Evolutionary conservation across 2,797 vertebrate genomes (phyloP).

Genomic region (Helostoma temminkii): DNA sequence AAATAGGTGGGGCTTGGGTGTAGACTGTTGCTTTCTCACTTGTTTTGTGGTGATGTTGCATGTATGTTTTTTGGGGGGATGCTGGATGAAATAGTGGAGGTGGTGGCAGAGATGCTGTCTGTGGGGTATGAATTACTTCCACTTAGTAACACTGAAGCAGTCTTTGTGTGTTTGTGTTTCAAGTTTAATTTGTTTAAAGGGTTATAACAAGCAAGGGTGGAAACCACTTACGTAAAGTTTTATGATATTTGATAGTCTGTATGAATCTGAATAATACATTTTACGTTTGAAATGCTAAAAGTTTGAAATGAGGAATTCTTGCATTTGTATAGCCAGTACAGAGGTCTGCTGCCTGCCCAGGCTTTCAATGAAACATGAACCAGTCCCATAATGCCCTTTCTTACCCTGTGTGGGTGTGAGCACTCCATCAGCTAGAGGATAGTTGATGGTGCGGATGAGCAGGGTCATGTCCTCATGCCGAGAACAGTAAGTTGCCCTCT

Average conservation of each 20-base stretch:
- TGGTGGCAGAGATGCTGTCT: too few species aligned
- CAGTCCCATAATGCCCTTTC: neutral
- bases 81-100: too few species aligned
- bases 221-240: neutral
- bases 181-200: too few species aligned
- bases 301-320: neutral
- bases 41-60: too few species aligned
- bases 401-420: conserved; percentile 85
- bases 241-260: neutral
- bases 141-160: too few species aligned
- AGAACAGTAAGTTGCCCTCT: conserved; percentile 89
- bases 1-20: too few species aligned
- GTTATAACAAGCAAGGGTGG: neutral
- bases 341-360: neutral
- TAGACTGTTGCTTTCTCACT: too few species aligned
- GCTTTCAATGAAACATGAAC: neutral
- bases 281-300: neutral
- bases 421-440: conserved; percentile 83
- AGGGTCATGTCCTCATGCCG: conserved; percentile 97
- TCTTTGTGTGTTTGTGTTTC: too few species aligned
- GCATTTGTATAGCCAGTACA: neutral
- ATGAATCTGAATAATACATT: neutral
- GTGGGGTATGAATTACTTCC: too few species aligned
- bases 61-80: too few species aligned
- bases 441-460: conserved; percentile 94